Evolutionary conservation across 2,797 vertebrate genomes (phyloP), one percentile per base, ranked within the genome.

Genomic region (Crax fasciolata): DNA sequence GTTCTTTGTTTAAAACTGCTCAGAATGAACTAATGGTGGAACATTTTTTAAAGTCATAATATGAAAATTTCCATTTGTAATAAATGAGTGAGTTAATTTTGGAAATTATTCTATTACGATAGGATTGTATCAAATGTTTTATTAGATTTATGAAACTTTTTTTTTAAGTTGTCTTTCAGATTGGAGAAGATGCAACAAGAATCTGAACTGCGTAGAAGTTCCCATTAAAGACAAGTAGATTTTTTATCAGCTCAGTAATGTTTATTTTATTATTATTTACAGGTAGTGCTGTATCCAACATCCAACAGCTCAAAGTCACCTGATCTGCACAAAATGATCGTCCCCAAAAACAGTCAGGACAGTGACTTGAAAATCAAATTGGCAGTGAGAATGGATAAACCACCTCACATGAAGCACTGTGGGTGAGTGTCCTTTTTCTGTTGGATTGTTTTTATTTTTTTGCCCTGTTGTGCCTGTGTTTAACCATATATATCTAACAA

Each of bases 391-490:
- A 99, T 99, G 99, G 99, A 99, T 98, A 99, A 99, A 80, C 99
- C 99, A 14, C 98, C 99, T 92, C 99, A 99, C 96, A 98, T 99
- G 99, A 99, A 99, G 93, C 99, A 99, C 95, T 99, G 99, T 84
- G 99, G 99, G 99, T 99, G 95, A 98, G 98, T 89, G 35, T 73
- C 49, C 21, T 2, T 55, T 89, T 80, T 86, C 28, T 72, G 55
- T 6, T n/a, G 39, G 30, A 55, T 74, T 59, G 12, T 73, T 77
- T 39, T 80, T 78, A 39, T 59, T 87, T n/a, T 70, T 71, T 92
- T 94, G 27, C 27, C 11, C 72, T 51, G 11, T 30, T 81, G 5
- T 84, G 18, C 18, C 48, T 51, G 9, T 39, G 16, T 89, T 86
- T 49, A 84, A 59, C 9, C 3, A 44, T n/a, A 8, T 11, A 3